Conservation (phyloP, 2,797 vertebrate species). For the Trematomus bernacchii region DNA sequence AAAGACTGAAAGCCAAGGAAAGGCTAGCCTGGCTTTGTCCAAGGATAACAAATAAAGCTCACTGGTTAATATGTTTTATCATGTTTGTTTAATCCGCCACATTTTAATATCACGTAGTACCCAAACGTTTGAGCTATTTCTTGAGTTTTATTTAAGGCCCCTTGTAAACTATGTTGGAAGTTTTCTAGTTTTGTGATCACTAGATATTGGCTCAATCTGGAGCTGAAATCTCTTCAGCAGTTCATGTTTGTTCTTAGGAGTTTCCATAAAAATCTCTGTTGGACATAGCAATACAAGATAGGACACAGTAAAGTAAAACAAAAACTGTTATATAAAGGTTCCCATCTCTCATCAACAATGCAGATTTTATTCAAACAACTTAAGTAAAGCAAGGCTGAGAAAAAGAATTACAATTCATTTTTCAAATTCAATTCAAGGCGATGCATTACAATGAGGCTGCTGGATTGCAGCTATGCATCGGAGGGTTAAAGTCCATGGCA, state of each 20-base stretch:
- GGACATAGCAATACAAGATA: not conserved
- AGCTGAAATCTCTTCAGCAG: not conserved
- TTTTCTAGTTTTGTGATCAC: not conserved
- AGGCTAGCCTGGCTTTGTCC: no score
- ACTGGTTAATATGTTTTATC: no score
- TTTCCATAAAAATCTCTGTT: not conserved
- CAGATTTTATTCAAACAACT: conserved; percentile 3
- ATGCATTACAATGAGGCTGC: conserved; percentile 30
- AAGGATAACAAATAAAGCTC: no score
- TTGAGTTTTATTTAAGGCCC: not conserved
- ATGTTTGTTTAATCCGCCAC: no score
- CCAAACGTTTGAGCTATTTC: not conserved
- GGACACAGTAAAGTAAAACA: not conserved
- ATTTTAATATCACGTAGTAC: not conserved
- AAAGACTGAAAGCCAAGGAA: no score
- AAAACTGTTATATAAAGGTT: not conserved
- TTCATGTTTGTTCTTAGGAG: not conserved
- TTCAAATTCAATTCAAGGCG: not conserved
- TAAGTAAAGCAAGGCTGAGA: not conserved
- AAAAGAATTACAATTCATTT: not conserved
- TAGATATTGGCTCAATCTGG: not conserved
- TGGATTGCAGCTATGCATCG: not conserved
- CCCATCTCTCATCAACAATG: conserved; percentile 7
- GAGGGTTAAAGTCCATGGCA: conserved; percentile 44
- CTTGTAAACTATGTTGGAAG: not conserved